phyloP scores from a whole-genome alignment of 1,140 invertebrate species.

The Sinella curviseta region DNA sequence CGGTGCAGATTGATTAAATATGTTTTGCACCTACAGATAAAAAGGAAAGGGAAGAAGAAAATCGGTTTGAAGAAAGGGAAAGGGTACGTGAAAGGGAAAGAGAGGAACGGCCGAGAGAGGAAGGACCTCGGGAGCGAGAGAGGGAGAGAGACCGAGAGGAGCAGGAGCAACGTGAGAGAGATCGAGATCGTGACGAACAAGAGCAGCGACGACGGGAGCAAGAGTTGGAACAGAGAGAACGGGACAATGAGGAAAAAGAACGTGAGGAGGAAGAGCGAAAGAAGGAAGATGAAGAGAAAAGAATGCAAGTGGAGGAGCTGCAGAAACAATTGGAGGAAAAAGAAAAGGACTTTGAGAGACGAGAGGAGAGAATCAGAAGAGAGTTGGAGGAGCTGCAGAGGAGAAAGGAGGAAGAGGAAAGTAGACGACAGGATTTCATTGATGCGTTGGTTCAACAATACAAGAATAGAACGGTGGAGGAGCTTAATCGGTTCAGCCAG shows the following conservation, averaged over 20 bases:
- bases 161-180: neutral
- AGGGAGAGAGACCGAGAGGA: neutral
- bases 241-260: neutral
- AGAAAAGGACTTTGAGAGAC: neutral
- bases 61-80: neutral
- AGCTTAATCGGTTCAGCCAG: neutral
- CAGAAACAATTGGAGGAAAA: conserved; percentile 18
- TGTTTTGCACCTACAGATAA: too few species aligned
- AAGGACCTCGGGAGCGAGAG: neutral
- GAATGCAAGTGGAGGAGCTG: neutral
- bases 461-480: conserved; percentile 17
- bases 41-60: neutral
- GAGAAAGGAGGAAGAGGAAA: neutral
- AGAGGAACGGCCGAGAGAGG: neutral
- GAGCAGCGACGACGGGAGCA: neutral
- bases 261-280: neutral
- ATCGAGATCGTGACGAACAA: neutral
- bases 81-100: neutral
- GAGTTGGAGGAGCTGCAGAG: conserved; percentile 12
- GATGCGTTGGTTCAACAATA: conserved; percentile 9
- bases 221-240: neutral
- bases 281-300: neutral
- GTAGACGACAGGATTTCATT: neutral
- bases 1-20: too few species aligned
- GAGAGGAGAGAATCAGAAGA: conserved; percentile 5